A percentile compares a stretch with the other conserved stretches of the same genome.
These are phyloP conservation scores for Erinaceus europaeus DNA, from an alignment of 2,113 vertebrate genomes.

Conservation along the genomic window DNA sequence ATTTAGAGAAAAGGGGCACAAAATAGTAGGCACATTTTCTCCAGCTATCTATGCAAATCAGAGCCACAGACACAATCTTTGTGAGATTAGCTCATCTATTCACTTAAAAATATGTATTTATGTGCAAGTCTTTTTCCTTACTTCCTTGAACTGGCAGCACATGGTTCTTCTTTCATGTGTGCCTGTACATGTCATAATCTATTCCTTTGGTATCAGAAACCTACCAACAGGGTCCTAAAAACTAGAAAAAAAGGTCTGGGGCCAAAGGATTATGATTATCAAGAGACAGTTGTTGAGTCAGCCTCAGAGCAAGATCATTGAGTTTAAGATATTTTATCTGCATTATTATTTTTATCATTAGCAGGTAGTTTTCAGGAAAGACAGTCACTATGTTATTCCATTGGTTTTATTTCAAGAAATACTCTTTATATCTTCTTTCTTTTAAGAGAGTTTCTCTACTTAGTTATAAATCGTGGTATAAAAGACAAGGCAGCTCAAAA, in stretches of 20 bases:
- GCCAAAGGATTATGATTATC: background rate
- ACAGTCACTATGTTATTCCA: background rate
- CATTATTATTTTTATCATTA: background rate
- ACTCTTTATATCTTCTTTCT: background rate
- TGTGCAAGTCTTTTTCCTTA: background rate
- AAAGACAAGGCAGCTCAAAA: background rate
- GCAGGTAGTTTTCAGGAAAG: background rate
- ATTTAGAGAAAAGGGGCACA: background rate
- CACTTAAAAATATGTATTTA: constrained; percentile 1
- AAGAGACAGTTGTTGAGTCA: background rate
- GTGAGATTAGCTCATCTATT: background rate
- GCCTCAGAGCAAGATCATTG: background rate
- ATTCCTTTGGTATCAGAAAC: background rate
- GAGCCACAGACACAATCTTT: background rate
- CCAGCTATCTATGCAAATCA: background rate
- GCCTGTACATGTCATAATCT: background rate
- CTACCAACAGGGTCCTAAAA: background rate
- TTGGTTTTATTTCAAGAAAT: background rate
- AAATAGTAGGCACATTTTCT: background rate
- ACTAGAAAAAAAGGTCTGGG: background rate
- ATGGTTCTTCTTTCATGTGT: background rate
- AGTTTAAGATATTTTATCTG: background rate
- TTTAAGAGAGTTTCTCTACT: background rate
- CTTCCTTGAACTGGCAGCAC: background rate
- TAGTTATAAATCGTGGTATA: background rate